A percentile compares a stretch with the other conserved stretches of the same genome.
Conservation (phyloP, 2,797 vertebrate species). For the Lepilemur ruficaudatus region DNA sequence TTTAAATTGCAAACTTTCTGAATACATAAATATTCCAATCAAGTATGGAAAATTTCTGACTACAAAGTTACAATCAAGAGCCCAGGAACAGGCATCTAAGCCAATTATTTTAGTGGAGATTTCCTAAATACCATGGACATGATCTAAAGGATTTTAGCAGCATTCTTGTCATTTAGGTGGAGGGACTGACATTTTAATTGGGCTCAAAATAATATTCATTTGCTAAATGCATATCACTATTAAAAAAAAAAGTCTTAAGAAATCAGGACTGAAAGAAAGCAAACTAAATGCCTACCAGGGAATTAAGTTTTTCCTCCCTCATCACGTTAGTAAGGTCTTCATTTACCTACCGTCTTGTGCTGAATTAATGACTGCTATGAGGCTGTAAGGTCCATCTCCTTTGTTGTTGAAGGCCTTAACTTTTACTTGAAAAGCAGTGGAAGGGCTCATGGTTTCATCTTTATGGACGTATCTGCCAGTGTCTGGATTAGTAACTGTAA, state of each 20-base stretch:
- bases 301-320: neutral
- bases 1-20: neutral
- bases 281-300: neutral
- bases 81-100: neutral
- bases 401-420: conserved; percentile 94
- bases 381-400: conserved; percentile 96
- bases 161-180: neutral
- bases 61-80: neutral
- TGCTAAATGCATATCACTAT: neutral
- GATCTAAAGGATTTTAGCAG: neutral
- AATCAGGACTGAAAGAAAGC: neutral
- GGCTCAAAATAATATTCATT: neutral
- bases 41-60: neutral
- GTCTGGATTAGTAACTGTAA: conserved; percentile 91
- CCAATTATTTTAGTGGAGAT: neutral
- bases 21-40: neutral
- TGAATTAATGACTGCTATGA: conserved; percentile 90
- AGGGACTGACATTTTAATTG: neutral
- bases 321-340: rapidly evolving
- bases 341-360: conserved; percentile 92
- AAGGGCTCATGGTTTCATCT: conserved; percentile 90
- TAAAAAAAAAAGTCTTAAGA: neutral
- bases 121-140: neutral
- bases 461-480: conserved; percentile 93
- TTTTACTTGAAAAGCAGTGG: conserved; percentile 94